Evolutionary conservation across 2,888 invertebrate species (phyloP).

Genomic region (Lypha dubia): DNA sequence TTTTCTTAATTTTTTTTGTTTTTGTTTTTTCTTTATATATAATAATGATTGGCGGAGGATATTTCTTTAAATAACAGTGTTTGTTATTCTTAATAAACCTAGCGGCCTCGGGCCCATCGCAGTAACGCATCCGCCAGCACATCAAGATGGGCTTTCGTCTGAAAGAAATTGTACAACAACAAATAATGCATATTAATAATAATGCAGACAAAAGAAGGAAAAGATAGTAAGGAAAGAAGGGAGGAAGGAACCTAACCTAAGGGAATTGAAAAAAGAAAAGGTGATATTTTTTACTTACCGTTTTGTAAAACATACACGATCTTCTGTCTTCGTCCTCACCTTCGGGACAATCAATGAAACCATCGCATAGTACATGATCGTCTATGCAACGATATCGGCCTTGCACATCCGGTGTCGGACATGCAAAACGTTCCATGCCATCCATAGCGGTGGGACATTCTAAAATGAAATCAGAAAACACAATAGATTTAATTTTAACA

Average conservation of each 20-base stretch:
- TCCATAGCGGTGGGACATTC: constrained; percentile 96
- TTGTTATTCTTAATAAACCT: constrained; percentile 78
- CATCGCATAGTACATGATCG: constrained; percentile 97
- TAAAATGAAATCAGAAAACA: constrained; percentile 83
- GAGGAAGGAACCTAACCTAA: too few relatives aligned
- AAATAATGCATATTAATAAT: not conserved
- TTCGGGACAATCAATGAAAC: constrained; percentile 96
- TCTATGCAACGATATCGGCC: constrained; percentile 97
- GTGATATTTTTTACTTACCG: constrained; percentile 87
- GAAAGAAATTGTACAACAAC: constrained; percentile 83
- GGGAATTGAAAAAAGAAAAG: not conserved
- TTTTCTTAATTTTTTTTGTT: constrained; percentile 22
- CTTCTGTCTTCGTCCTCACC: constrained; percentile 96
- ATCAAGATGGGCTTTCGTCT: constrained; percentile 98
- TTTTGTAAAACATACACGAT: constrained; percentile 98
- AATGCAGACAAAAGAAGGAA: not conserved
- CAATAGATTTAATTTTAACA: not conserved
- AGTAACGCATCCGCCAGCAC: constrained; percentile 96
- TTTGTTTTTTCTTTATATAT: constrained; percentile 16
- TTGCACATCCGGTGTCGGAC: constrained; percentile 95
- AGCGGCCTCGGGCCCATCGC: constrained; percentile 97
- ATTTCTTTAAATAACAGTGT: constrained; percentile 55
- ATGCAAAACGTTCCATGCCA: constrained; percentile 97
- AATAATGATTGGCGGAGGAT: constrained; percentile 63
- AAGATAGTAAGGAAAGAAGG: too few relatives aligned